Base-by-base conservation (phyloP, 2,888 invertebrate genomes). In the Lasioglossum lativentre region DNA sequence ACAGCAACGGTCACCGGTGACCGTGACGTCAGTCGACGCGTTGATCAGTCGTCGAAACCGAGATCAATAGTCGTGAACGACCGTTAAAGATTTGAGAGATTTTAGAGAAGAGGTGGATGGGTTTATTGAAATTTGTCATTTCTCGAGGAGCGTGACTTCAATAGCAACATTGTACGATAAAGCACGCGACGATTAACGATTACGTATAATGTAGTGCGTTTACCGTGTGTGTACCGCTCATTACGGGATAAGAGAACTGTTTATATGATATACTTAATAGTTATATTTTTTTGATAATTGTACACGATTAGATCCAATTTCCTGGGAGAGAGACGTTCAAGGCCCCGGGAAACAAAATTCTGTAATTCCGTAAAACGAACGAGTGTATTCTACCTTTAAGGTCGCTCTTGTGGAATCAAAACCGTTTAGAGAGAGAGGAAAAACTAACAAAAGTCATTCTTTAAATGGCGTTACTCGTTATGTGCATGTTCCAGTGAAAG, bases 271-370 rank as follows among this genome's bases (percentile, higher is more conserved):
- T 52, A 78, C 27, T 71, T 82, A 63, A 82, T 82, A 75, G 66
- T 86, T 85, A 71, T 82, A 82, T 86, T 83, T 87, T 83, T 86
- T 86, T 74, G 56, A 82, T 45, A 71, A 81, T 77, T 85, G 27
- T 85, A 85, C 77, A 76, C 40, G 42, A 81, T 87, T 76, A 68
- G 68, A 45, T 66, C 34, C 38, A 34, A 73, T 34, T 16, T 79
- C 78, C 86, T 78, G 87, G 78, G 80, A 83, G 45, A 80, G 63
- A 71, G 76, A 73, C 16, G 38, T 38, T 80, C 38, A 59, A 79
- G 76, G 86, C 75, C 86, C 75, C 78, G 38, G 86, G 87, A 16
- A 81, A 73, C 74, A 66, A 86, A 76, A 75, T 81, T 81, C 40
- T 19, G 70, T 40, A 38, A 72, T 78, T 63, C 59, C 52, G 19